Percentiles rank a stretch among this genome's conserved stretches.
Conservation (phyloP, 2,113 vertebrate species). For the Callipepla californica region DNA sequence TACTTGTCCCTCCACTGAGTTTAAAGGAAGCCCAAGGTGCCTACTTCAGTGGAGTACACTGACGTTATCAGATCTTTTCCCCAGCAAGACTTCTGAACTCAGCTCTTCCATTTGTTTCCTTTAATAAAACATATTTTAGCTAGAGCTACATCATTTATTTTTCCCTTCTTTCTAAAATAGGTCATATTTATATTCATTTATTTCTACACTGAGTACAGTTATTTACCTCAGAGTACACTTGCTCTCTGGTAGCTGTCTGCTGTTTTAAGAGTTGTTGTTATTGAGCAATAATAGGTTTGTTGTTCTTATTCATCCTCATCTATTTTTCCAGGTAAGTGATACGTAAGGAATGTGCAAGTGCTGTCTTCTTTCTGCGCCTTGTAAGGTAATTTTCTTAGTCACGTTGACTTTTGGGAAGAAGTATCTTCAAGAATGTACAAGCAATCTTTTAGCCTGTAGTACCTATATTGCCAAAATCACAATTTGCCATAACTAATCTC, state of each 20-base stretch:
- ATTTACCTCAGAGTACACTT: not conserved
- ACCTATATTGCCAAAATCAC: not conserved
- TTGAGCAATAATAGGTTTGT: not conserved
- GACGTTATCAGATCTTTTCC: not conserved
- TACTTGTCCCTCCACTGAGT: not conserved
- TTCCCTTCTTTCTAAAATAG: not conserved
- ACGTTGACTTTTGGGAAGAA: not conserved
- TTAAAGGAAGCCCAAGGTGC: not conserved
- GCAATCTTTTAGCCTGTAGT: not conserved
- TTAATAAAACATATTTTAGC: not conserved
- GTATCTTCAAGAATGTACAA: not conserved
- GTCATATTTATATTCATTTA: not conserved
- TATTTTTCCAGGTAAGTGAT: not conserved
- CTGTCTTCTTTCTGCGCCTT: not conserved
- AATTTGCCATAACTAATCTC: not conserved
- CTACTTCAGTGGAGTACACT: not conserved
- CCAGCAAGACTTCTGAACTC: not conserved
- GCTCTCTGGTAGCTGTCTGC: not conserved
- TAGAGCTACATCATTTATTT: not conserved
- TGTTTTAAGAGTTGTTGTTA: not conserved
- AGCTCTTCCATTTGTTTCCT: not conserved
- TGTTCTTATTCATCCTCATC: not conserved
- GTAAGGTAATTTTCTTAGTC: not conserved
- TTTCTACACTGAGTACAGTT: not conserved
- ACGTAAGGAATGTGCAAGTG: not conserved